Percentiles rank a stretch among this genome's conserved stretches.
Evolutionary conservation across 1,140 invertebrate species (phyloP).

Genomic region (Magallana ariakensis): DNA sequence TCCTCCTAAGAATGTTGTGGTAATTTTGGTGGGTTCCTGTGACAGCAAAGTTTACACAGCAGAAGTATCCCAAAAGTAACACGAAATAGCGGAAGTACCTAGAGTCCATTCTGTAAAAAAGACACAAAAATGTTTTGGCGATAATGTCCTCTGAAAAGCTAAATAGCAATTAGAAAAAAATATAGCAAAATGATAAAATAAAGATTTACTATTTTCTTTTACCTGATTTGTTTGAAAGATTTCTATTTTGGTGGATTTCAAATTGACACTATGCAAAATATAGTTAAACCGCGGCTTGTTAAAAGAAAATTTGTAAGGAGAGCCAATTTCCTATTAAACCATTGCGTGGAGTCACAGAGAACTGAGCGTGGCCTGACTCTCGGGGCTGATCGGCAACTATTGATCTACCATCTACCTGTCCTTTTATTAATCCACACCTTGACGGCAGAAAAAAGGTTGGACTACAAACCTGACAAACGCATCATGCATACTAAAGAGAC

Average conservation of each 20-base stretch:
- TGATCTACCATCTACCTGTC: background rate
- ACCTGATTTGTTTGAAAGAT: background rate
- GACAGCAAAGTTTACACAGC: background rate
- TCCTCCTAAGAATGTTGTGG: background rate
- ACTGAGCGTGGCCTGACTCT: background rate
- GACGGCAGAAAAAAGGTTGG: background rate
- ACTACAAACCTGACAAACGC: background rate
- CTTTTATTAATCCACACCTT: conserved; percentile 34
- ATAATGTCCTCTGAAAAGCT: background rate
- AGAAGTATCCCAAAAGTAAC: background rate
- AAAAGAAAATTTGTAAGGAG: background rate
- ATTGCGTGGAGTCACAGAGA: background rate
- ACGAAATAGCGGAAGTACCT: background rate
- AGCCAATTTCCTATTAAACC: background rate
- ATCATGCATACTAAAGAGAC: conserved; percentile 3
- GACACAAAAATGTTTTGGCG: background rate
- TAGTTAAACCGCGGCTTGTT: background rate
- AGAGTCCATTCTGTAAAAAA: conserved; percentile 7
- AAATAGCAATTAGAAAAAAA: background rate
- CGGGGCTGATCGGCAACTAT: conserved; percentile 9
- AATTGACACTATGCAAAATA: background rate
- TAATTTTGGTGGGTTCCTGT: conserved; percentile 12
- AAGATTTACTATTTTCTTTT: background rate
- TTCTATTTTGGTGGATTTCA: conserved; percentile 4
- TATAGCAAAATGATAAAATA: background rate